phyloP scores from a whole-genome alignment of 2,888 invertebrate species.

The Acrocyrtus sp. region DNA sequence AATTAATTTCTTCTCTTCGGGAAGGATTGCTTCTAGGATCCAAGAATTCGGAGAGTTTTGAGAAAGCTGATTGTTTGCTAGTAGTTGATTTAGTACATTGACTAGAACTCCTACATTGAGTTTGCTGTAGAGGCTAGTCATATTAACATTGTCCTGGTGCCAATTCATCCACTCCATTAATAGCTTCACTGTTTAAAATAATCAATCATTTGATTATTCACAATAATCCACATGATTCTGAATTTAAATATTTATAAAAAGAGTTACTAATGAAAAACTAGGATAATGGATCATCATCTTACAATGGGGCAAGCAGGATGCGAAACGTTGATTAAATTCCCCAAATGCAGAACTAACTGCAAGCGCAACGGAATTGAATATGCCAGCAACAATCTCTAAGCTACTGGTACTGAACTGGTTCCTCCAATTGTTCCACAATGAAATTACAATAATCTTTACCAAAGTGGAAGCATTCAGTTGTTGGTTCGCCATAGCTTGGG shows the following conservation, averaged over 20 bases:
- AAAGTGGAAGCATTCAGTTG: constrained; percentile 57
- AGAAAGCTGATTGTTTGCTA: constrained; percentile 25
- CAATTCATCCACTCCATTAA: constrained; percentile 60
- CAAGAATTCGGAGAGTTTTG: constrained; percentile 46
- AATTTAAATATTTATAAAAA: neutral
- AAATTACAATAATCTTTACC: constrained; percentile 59
- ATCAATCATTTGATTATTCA: neutral
- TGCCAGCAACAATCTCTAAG: constrained; percentile 58
- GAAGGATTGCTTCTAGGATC: constrained; percentile 56
- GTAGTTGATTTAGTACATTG: constrained; percentile 57
- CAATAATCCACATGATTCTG: neutral
- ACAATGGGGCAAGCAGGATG: constrained; percentile 57
- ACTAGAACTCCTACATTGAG: constrained; percentile 56
- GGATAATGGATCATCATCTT: constrained; percentile 28
- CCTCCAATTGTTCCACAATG: constrained; percentile 59
- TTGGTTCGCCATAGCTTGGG: constrained; percentile 52
- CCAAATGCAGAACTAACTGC: constrained; percentile 48
- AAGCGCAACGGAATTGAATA: constrained; percentile 56
- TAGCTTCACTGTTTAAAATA: constrained; percentile 58
- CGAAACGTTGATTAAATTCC: constrained; percentile 10
- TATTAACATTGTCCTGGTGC: constrained; percentile 34
- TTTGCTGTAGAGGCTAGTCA: constrained; percentile 42
- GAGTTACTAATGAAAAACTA: neutral
- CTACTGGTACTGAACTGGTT: constrained; percentile 49
- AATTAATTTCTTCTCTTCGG: constrained; percentile 61